Base-by-base conservation (phyloP, 2,113 vertebrate genomes). In the Prietella phreatophila region DNA sequence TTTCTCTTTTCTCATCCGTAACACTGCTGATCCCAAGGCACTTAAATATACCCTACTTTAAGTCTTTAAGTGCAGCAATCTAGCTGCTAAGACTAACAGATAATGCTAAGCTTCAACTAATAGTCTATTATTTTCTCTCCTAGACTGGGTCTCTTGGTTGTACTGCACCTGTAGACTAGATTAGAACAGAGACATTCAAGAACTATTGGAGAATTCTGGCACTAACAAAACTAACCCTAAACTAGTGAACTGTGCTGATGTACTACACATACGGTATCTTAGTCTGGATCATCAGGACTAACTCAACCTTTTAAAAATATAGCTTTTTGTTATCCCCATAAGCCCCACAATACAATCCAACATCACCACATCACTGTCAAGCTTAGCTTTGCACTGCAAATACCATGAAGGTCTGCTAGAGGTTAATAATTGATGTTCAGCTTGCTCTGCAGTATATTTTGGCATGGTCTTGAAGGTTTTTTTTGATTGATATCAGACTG, bases 11-110 rank as follows among this genome's bases (percentile, higher is more conserved):
- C 10, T 82, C 78, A 61, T 65, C 33, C 33, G 4, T 75, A 76
- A 75, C 69, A 85, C 69, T 55, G 19, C 33, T 85, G 71, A 85
- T 85, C 84, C 36, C 53, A 61, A 60, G 53, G 69, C 33, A 22
- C 58, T 58, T 78, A 78, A 85, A 85, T 42, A 19, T 61, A 76
- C 71, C 56, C 25, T 78, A 61, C 27, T 78, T 61, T 78, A 63
- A 19, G 27, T 47, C 25, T 60, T 60, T 60, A 82, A 60, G 15
- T 42, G 22, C 9, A 11, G 27, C 56, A 42, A 3, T 11, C 30
- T 5, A 7, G 39, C 50, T 73, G 83, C 65, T 36, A 36, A 30
- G 39, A 55, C 65, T 71, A 84, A 53, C 17, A 76, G 67, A 73
- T 76, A 76, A 58, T 30, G 55, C 55, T 76, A 61, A 85, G 71